A percentile compares a stretch with the other conserved stretches of the same genome.
These are phyloP conservation scores for Parambassis ranga DNA, from an alignment of 2,797 vertebrate species.

Conservation along the genomic window DNA sequence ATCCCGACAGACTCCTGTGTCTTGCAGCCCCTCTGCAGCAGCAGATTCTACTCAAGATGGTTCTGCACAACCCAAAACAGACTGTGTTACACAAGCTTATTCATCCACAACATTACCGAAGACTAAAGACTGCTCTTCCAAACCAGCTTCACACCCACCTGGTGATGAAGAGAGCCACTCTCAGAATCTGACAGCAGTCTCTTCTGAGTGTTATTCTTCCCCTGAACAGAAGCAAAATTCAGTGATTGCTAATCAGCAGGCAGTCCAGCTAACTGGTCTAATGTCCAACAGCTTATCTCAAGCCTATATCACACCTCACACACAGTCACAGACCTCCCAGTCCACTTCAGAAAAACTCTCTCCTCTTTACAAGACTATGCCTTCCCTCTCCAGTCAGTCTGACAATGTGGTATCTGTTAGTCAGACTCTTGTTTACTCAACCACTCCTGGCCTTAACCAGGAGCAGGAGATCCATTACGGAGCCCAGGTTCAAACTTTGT, in stretches of 20 bases:
- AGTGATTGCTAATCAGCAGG: constrained; percentile 93
- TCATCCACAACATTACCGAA: constrained; percentile 82
- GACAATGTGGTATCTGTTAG: constrained; percentile 85
- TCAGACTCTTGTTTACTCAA: constrained; percentile 87
- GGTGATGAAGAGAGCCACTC: constrained; percentile 82
- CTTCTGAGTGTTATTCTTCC: constrained; percentile 88
- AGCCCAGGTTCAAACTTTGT: constrained; percentile 86
- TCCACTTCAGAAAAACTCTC: constrained; percentile 88
- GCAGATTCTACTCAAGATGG: constrained; percentile 86
- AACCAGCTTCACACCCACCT: constrained; percentile 81
- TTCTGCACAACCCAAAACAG: constrained; percentile 87
- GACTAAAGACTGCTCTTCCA: constrained; percentile 86
- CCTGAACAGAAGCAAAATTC: constrained; percentile 91
- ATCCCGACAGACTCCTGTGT: constrained; percentile 85
- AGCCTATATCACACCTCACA: constrained; percentile 85
- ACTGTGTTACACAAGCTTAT: constrained; percentile 83
- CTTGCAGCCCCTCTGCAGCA: constrained; percentile 85
- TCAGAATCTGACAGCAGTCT: constrained; percentile 75
- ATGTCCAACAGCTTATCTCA: constrained; percentile 91
- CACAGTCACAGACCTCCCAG: constrained; percentile 88
- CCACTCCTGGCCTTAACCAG: constrained; percentile 85
- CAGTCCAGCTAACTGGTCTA: constrained; percentile 89
- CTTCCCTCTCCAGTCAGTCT: constrained; percentile 87
- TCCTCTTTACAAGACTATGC: constrained; percentile 90
- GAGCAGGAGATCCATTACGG: constrained; percentile 86